phyloP scores from a whole-genome alignment of 2,113 vertebrate species.

The Myiozetetes cayanensis region DNA sequence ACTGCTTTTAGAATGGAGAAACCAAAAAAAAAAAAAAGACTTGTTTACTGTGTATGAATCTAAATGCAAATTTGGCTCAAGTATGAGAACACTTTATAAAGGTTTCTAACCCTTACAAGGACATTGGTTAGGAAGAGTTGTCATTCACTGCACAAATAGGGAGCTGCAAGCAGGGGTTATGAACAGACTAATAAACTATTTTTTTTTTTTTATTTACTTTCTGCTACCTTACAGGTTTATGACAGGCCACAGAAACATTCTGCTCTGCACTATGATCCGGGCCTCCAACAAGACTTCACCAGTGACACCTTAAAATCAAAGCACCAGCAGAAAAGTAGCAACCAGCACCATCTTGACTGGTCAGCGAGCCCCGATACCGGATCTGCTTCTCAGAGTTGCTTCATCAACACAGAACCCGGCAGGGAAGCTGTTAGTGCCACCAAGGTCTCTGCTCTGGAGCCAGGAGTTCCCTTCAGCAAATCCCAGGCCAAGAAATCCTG shows the following conservation, averaged over 20 bases:
- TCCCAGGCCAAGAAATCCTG: constrained; percentile 80
- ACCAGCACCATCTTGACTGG: constrained; percentile 89
- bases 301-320: constrained; percentile 92
- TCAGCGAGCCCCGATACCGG: constrained; percentile 77
- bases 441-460: constrained; percentile 78
- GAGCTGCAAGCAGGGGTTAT: neutral
- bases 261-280: constrained; percentile 83
- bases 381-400: constrained; percentile 78
- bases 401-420: constrained; percentile 79
- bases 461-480: constrained; percentile 79
- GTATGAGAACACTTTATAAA: neutral
- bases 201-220: neutral
- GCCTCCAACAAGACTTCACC: constrained; percentile 87
- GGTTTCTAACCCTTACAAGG: neutral
- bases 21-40: neutral
- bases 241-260: constrained; percentile 88
- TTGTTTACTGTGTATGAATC: constrained; percentile 4
- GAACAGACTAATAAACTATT: neutral
- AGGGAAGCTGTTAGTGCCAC: constrained; percentile 79
- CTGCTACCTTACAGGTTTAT: constrained; percentile 79
- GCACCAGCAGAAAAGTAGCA: constrained; percentile 90
- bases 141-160: neutral
- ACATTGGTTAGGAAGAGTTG: neutral
- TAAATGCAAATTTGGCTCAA: constrained; percentile 7
- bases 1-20: neutral